Evolutionary conservation across 1,140 invertebrate genomes (phyloP), one percentile per base, ranked within the genome.

Genomic region (Drosophila repletoides): DNA sequence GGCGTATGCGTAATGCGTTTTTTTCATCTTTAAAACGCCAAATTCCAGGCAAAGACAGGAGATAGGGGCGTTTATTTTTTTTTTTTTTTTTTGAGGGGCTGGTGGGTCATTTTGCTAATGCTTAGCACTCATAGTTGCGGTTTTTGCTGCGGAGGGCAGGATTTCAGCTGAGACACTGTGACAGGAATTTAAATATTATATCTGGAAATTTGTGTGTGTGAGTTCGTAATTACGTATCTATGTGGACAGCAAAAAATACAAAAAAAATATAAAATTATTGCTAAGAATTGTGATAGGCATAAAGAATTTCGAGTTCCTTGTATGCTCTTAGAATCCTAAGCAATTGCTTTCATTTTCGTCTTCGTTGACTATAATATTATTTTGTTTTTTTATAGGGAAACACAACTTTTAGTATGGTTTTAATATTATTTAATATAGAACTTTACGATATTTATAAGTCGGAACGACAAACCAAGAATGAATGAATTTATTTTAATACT

Each of bases 1-100:
- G 71, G 80, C 80, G 79, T 79, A 86, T 86, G 80, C 79, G 80
- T 86, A 86, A 84, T 86, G 71, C 53, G 61, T 29, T 73, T 71
- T 58, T 79, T 58, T n/a, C n/a, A n/a, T n/a, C n/a, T n/a, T 53
- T 36, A 36, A 58, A 81, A 59, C 73, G 22, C 31, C 12, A 74
- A 83, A 36, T 60, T n/a, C n/a, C n/a, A n/a, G n/a, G n/a, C n/a
- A n/a, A n/a, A n/a, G n/a, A n/a, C n/a, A n/a, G n/a, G n/a, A n/a
- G n/a, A 4, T 22, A 14, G 19, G 40, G 10, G 7, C 29, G 49
- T 19, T 26, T 6, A 10, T 15, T 26, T 26, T 5, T 21, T 21
- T 45, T 19, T 21, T 4, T 10, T 12, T 19, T 19, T 43, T 24
- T 4, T 6, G 10, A 10, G 15, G 24, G 5, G 49, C 41, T 34